Conservation (phyloP, 2,888 invertebrate genomes). For the Thymelicus lineola region DNA sequence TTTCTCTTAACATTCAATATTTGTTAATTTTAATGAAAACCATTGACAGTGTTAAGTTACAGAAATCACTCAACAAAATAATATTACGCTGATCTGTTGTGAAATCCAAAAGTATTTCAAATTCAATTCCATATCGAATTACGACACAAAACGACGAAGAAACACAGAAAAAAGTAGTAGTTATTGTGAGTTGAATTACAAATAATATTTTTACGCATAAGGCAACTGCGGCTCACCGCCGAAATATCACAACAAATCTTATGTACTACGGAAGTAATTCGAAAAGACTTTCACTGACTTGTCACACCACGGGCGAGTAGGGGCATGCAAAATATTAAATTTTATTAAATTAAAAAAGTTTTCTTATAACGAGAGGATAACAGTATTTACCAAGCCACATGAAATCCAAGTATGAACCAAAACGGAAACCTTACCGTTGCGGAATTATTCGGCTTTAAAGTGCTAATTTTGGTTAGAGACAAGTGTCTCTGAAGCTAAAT, state of each 20-base stretch:
- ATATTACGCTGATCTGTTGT: no score
- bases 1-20: no score
- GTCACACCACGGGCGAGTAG: slow-evolving; percentile 12
- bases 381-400: no score
- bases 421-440: no score
- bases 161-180: slow-evolving; percentile 42
- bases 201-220: slow-evolving; percentile 56
- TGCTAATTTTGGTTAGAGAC: no score
- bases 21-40: no score
- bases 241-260: slow-evolving; percentile 69
- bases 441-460: no score
- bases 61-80: no score
- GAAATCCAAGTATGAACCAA: no score
- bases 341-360: background rate
- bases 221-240: slow-evolving; percentile 60
- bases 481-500: no score
- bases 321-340: background rate
- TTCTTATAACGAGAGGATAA: no score
- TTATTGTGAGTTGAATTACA: slow-evolving; percentile 47
- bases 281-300: slow-evolving; percentile 29
- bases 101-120: background rate
- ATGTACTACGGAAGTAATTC: slow-evolving; percentile 55
- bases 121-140: background rate
- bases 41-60: no score
- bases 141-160: slow-evolving; percentile 36